phyloP scores from a whole-genome alignment of 2,797 vertebrate species.

The Discoglossus pictus region DNA sequence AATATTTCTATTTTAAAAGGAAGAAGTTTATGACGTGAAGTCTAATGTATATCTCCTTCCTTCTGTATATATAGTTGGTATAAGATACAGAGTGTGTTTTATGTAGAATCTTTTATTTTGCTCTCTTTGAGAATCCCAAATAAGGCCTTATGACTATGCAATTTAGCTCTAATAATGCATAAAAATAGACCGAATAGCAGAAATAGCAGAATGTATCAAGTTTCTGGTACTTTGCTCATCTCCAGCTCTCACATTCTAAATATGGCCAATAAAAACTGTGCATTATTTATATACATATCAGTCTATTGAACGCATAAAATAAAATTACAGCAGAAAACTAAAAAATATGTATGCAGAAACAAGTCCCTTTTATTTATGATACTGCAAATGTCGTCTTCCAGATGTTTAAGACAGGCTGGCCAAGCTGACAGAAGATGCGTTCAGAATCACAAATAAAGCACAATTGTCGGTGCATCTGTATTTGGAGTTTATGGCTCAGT shows the following conservation, averaged over 20 bases:
- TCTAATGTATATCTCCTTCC: no score
- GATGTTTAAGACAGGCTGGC: constrained; percentile 43
- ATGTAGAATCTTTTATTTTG: no score
- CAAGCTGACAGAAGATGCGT: constrained; percentile 17
- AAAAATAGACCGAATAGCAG: no score
- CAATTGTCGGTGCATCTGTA: constrained; percentile 36
- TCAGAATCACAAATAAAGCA: constrained; percentile 39
- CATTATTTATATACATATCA: constrained; percentile 15
- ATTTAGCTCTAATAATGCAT: no score
- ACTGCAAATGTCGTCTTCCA: constrained; percentile 36
- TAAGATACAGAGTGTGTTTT: no score
- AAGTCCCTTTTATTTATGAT: constrained; percentile 37
- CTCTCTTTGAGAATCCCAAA: no score
- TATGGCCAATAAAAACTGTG: constrained; percentile 1
- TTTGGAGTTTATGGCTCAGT: constrained; percentile 37
- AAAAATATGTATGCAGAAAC: constrained; percentile 29
- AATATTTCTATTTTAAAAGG: no score
- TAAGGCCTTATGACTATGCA: no score
- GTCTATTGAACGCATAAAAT: constrained; percentile 5
- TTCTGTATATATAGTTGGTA: no score
- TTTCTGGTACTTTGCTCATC: no score
- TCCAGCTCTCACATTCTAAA: constrained; percentile 1
- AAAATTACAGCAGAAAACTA: constrained; percentile 10
- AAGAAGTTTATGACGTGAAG: no score
- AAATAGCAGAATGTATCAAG: no score